Evolutionary conservation across 2,797 vertebrate species (phyloP).

Genomic region (Semaprochilodus insignis): DNA sequence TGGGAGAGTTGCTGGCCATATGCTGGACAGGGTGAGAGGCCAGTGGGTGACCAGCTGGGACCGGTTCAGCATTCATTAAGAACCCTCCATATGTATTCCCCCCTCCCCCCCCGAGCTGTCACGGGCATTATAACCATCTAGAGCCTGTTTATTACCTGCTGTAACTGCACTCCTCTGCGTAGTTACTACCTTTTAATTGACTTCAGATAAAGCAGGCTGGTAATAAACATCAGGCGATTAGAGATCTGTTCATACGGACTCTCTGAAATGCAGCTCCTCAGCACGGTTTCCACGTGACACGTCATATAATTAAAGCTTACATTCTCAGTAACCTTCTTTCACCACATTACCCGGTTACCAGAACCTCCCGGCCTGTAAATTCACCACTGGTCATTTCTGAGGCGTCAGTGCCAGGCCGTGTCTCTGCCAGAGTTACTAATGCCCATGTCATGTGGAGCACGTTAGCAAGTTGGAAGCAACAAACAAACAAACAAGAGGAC

Average conservation of each 20-base stretch:
- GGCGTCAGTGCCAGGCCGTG: conserved; percentile 68
- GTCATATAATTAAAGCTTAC: conserved; percentile 73
- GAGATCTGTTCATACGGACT: no score
- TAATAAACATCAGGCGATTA: neutral
- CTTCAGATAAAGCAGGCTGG: neutral
- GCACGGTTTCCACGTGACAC: conserved; percentile 56
- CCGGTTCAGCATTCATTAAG: conserved; percentile 67
- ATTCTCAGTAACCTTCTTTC: conserved; percentile 68
- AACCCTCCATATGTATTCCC: conserved; percentile 58
- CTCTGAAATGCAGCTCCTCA: conserved; percentile 27
- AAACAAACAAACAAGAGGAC: conserved; percentile 68
- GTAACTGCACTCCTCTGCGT: neutral
- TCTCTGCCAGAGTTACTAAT: conserved; percentile 59
- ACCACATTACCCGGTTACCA: conserved; percentile 54
- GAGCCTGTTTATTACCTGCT: conserved; percentile 36
- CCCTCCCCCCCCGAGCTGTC: conserved; percentile 44
- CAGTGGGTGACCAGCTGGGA: conserved; percentile 83
- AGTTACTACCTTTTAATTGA: conserved; percentile 10
- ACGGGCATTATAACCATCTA: conserved; percentile 40
- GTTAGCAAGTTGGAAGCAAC: conserved; percentile 66
- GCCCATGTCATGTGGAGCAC: conserved; percentile 62
- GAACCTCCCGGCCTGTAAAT: conserved; percentile 68
- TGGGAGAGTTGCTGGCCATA: conserved; percentile 78
- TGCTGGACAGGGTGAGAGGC: conserved; percentile 74
- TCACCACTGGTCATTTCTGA: conserved; percentile 70